Evolutionary conservation across 2,888 invertebrate species (phyloP), one percentile per base, ranked within the genome.

Genomic region (Itoplectis maculator): DNA sequence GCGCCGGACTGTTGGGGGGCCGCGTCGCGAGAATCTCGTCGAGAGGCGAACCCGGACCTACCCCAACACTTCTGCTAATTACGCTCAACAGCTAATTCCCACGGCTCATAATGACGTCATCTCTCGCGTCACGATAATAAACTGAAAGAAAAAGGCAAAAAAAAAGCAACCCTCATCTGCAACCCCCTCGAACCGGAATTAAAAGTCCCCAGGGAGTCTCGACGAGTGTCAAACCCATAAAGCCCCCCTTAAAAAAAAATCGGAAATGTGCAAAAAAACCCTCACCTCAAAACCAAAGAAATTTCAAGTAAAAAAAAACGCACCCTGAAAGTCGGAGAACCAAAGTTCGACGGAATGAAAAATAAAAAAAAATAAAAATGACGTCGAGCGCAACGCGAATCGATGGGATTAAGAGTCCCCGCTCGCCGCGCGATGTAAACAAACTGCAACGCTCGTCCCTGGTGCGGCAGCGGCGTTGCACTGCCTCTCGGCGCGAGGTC

Each of bases 401-500:
- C 82, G 79, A 83, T 80, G 82, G 54, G 76, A 80, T 80, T 80
- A 83, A 83, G 73, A 83, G 82, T 80, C 73, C 73, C 73, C 23
- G 73, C 82, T 68, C 76, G 66, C 68, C 54, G 54, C 65, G 79
- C 59, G 84, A 86, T 86, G 86, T 86, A 86, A 85, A 86, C 86
- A 86, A 86, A 84, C 84, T 83, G 76, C 82, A 68, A 65, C 18
- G 15, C 37, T 61, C 68, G 61, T 56, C 66, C 61, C 54, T 61
- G 66, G 72, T 79, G 76, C 82, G 75, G 56, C 56, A 59, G 76
- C 45, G 80, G 68, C 79, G 80, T 59, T 18, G 69, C 54, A 88
- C 88, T 89, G 88, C 87, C 88, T 90, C 88, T 90, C 87, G 87
- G n/a, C 88, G 82, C n/a, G 89, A 89, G 92, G 92, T 92, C 92